Evolutionary conservation across 2,888 invertebrate genomes (phyloP).

Genomic region (Morpho achilles): DNA sequence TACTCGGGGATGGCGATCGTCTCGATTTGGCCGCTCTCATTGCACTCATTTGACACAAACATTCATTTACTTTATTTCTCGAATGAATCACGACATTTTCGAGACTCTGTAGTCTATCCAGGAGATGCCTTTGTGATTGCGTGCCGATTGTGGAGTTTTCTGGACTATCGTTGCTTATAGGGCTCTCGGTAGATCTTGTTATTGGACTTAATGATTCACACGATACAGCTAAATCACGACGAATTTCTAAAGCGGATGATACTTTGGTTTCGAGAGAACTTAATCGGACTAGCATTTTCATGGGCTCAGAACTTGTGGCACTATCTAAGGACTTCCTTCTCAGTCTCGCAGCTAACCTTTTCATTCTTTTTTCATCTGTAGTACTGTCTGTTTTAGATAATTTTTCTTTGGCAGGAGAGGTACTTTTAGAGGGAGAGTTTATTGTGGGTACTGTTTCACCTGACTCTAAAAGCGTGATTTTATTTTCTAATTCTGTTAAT

Average conservation of each 20-base stretch:
- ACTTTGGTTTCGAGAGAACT: slow-evolving; percentile 89
- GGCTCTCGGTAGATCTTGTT: slow-evolving; percentile 59
- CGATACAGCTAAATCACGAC: slow-evolving; percentile 72
- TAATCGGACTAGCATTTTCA: slow-evolving; percentile 88
- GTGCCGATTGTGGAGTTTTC: slow-evolving; percentile 63
- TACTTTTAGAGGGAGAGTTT: slow-evolving; percentile 73
- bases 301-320: slow-evolving; percentile 87
- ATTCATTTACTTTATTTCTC: slow-evolving; percentile 83
- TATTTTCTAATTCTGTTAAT: slow-evolving; percentile 87
- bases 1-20: slow-evolving; percentile 81
- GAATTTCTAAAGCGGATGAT: slow-evolving; percentile 76
- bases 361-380: slow-evolving; percentile 71
- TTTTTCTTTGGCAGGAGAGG: slow-evolving; percentile 77
- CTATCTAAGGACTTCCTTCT: slow-evolving; percentile 89
- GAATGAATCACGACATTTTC: slow-evolving; percentile 82
- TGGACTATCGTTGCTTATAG: slow-evolving; percentile 46
- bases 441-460: slow-evolving; percentile 64
- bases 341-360: slow-evolving; percentile 76
- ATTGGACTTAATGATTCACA: slow-evolving; percentile 77
- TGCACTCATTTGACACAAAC: slow-evolving; percentile 81
- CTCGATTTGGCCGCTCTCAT: slow-evolving; percentile 81
- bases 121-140: slow-evolving; percentile 73
- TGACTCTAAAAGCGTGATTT: slow-evolving; percentile 83
- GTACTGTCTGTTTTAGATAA: slow-evolving; percentile 68
- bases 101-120: slow-evolving; percentile 79